A percentile compares a stretch with the other conserved stretches of the same genome.
These are phyloP conservation scores for Acanthurus tractus DNA, from an alignment of 2,797 vertebrate species.

Conservation along the genomic window DNA sequence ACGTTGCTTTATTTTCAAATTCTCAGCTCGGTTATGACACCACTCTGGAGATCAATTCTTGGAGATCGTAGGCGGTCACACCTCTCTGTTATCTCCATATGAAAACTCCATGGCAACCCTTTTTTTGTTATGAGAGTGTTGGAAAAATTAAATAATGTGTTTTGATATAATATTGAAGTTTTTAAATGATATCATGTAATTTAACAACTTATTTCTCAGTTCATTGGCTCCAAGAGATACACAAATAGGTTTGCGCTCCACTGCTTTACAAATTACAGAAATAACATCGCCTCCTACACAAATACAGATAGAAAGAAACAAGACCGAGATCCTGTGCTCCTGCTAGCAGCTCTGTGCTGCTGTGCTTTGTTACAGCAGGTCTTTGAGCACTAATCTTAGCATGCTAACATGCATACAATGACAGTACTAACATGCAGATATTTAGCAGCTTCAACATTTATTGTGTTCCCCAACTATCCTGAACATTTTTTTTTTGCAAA, in stretches of 20 bases:
- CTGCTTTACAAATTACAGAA: constrained; percentile 7
- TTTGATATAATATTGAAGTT: constrained; percentile 32
- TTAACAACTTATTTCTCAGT: constrained; percentile 6
- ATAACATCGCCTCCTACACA: not conserved
- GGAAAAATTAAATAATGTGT: constrained; percentile 22
- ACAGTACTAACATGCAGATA: too few relatives aligned
- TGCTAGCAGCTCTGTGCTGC: too few relatives aligned
- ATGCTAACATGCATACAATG: too few relatives aligned
- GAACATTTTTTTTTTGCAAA: too few relatives aligned
- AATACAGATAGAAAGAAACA: not conserved
- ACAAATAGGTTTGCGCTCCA: not conserved
- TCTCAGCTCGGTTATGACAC: constrained; percentile 46
- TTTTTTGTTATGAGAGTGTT: constrained; percentile 15
- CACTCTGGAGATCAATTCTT: constrained; percentile 47
- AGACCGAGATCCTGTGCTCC: too few relatives aligned
- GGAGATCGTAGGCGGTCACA: constrained; percentile 58
- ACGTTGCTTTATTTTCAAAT: constrained; percentile 16
- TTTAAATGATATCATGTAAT: constrained; percentile 10
- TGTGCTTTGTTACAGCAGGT: too few relatives aligned
- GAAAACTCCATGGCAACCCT: constrained; percentile 66
- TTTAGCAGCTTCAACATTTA: too few relatives aligned
- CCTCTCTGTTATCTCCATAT: constrained; percentile 41
- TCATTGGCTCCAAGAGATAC: not conserved
- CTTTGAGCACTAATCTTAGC: too few relatives aligned
- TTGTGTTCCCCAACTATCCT: too few relatives aligned